A percentile compares a stretch with the other conserved stretches of the same genome.
Evolutionary conservation across 2,888 invertebrate species (phyloP).

Genomic region (Ophion costatus): DNA sequence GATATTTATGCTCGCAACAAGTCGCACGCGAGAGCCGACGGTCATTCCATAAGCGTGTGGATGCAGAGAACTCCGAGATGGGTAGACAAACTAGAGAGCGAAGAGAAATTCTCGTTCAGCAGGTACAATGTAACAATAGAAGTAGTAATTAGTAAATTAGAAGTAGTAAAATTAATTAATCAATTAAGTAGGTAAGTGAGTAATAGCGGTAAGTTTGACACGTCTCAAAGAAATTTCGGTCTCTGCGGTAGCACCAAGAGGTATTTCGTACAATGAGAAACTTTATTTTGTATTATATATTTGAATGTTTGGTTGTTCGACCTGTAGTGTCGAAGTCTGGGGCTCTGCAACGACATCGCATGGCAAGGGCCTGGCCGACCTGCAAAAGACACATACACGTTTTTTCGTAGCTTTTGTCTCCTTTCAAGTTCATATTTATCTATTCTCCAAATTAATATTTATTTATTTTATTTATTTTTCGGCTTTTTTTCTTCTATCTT

Average conservation of each 20-base stretch:
- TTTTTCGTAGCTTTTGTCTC: constrained; percentile 59
- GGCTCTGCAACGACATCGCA: constrained; percentile 84
- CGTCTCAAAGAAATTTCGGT: constrained; percentile 54
- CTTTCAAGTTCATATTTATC: constrained; percentile 30
- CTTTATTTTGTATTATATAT: constrained; percentile 69
- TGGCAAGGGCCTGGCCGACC: constrained; percentile 82
- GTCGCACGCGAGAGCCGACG: constrained; percentile 72
- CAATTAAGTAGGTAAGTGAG: constrained; percentile 23
- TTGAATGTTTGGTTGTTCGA: constrained; percentile 82
- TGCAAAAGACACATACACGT: constrained; percentile 81
- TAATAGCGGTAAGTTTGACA: constrained; percentile 40
- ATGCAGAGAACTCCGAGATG: constrained; percentile 78
- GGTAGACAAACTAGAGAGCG: constrained; percentile 68
- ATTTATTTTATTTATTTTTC: constrained; percentile 18
- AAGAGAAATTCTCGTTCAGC: constrained; percentile 69
- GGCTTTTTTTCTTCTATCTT: background rate
- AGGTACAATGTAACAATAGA: constrained; percentile 37
- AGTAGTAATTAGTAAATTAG: constrained; percentile 43
- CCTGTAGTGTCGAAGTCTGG: constrained; percentile 93
- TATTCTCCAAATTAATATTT: constrained; percentile 29
- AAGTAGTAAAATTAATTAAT: constrained; percentile 46
- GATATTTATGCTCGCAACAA: constrained; percentile 68
- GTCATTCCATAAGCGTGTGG: constrained; percentile 81
- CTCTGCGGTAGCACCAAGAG: constrained; percentile 61
- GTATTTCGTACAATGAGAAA: constrained; percentile 59